Conservation (phyloP, 2,113 vertebrate species). For the Salvelinus sp. region DNA sequence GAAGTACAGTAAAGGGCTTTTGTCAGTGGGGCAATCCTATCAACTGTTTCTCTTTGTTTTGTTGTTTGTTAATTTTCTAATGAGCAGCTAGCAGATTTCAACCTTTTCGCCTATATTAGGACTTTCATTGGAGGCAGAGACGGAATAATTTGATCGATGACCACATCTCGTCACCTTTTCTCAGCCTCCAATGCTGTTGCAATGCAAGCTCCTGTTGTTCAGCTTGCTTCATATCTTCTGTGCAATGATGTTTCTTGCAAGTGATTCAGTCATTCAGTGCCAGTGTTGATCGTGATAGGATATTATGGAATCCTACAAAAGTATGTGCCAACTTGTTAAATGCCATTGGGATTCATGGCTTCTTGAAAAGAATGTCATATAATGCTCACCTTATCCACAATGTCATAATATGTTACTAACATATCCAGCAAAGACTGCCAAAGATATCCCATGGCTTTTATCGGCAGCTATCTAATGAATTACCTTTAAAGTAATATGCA, state of each 20-base stretch:
- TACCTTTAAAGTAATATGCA: not conserved
- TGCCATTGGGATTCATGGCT: not conserved
- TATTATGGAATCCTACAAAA: not conserved
- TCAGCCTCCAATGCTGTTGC: not conserved
- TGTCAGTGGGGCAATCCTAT: conserved; percentile 12
- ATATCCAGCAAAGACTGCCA: not conserved
- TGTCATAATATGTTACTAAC: not conserved
- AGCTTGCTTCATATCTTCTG: not conserved
- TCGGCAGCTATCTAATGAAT: not conserved
- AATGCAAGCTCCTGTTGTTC: not conserved
- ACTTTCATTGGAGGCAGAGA: conserved; percentile 17
- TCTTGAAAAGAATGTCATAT: not conserved
- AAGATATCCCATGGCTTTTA: not conserved
- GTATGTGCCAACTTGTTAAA: not conserved
- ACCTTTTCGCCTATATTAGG: conserved; percentile 44
- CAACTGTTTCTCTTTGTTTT: not conserved
- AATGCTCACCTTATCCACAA: not conserved
- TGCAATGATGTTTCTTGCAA: not conserved
- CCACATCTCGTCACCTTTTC: not conserved
- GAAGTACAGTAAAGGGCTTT: conserved; percentile 33
- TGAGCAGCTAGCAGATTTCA: conserved; percentile 8
- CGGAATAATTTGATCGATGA: not conserved
- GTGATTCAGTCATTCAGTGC: conserved; percentile 4
- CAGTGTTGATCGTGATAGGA: conserved; percentile 1
- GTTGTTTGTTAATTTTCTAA: conserved; percentile 14